These are phyloP conservation scores for Rhynchotus rufescens DNA, from an alignment of 2,797 vertebrate genomes.

Conservation along the genomic window DNA sequence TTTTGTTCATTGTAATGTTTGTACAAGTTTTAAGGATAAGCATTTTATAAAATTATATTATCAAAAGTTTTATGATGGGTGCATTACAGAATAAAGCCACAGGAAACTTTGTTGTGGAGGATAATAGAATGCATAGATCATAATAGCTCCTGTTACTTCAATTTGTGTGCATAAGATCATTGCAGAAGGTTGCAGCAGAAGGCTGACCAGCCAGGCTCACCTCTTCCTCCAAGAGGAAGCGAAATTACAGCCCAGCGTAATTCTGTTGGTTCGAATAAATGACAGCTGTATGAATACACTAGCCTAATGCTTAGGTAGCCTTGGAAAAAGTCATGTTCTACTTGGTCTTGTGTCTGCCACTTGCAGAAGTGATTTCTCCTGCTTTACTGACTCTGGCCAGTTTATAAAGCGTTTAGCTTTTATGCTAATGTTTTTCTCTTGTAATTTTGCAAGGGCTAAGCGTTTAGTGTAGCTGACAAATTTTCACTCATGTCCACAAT, in stretches of 20 bases:
- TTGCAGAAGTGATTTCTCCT: neutral
- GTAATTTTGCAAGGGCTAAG: neutral
- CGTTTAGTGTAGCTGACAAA: neutral
- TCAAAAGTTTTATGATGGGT: neutral
- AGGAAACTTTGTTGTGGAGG: neutral
- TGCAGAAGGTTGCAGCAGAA: neutral
- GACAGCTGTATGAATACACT: neutral
- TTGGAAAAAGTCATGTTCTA: neutral
- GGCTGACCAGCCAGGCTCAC: neutral
- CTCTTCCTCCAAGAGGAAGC: neutral
- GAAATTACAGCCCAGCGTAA: neutral
- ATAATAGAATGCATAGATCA: neutral
- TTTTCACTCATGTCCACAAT: neutral
- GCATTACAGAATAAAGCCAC: neutral
- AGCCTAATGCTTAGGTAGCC: neutral
- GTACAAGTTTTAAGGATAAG: neutral
- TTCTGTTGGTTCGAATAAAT: neutral
- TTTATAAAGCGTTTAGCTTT: neutral
- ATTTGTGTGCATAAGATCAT: neutral
- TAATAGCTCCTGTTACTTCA: neutral
- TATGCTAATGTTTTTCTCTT: neutral
- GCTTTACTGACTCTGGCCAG: neutral
- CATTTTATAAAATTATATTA: neutral
- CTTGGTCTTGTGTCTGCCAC: neutral
- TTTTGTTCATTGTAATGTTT: neutral